phyloP scores from a whole-genome alignment of 2,888 invertebrate species.

The Bimastos eiseni region DNA sequence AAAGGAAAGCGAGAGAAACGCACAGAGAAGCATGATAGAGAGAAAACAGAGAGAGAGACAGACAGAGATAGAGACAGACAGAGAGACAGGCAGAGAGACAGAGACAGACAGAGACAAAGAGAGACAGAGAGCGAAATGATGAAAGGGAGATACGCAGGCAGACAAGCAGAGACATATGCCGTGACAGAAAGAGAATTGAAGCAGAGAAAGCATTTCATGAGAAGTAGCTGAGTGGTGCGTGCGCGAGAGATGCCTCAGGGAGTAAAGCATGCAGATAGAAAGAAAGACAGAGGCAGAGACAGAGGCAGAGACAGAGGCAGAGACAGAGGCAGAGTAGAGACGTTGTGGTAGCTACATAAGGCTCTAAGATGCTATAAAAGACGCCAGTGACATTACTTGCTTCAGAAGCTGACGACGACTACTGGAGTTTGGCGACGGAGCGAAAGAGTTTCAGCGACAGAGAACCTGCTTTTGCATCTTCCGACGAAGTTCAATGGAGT shows the following conservation, averaged over 20 bases:
- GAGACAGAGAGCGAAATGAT: not conserved
- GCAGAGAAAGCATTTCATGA: not conserved
- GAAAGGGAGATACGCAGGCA: not conserved
- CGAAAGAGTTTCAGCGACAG: not conserved
- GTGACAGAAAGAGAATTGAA: not conserved
- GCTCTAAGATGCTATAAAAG: not conserved
- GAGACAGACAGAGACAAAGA: not conserved
- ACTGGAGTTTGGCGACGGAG: not conserved
- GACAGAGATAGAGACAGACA: not conserved
- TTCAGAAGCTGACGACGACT: not conserved
- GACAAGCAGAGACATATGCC: too few species aligned
- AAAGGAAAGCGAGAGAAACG: not conserved
- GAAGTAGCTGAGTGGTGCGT: not conserved
- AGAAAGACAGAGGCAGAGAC: not conserved
- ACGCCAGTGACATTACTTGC: not conserved
- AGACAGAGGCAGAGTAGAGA: not conserved
- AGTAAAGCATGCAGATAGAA: not conserved
- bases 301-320: not conserved
- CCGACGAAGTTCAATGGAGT: not conserved
- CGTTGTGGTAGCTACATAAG: not conserved
- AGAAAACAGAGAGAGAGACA: not conserved
- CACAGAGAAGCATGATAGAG: too few species aligned
- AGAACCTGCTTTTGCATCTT: not conserved
- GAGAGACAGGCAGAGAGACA: not conserved
- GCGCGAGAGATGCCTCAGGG: not conserved